A percentile compares a stretch with the other conserved stretches of the same genome.
Evolutionary conservation across 2,113 vertebrate species (phyloP).

Genomic region (Centropus bengalensis): DNA sequence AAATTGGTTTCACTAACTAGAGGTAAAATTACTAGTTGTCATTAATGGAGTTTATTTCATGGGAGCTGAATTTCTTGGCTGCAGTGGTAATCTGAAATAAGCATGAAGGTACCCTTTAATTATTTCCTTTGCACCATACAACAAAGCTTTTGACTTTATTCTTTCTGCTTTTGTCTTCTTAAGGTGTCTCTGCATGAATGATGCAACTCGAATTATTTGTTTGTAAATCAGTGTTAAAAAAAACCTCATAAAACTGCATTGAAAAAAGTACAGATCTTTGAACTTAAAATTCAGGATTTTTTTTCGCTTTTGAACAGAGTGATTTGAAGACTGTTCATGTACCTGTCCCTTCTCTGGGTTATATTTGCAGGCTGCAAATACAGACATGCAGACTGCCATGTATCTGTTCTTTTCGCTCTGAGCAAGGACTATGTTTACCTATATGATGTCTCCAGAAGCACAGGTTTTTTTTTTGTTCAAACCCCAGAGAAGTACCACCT

Average conservation of each 20-base stretch:
- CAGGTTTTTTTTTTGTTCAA: background rate
- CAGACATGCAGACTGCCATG: background rate
- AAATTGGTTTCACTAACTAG: background rate
- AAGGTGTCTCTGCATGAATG: background rate
- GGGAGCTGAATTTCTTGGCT: background rate
- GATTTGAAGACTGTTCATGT: background rate
- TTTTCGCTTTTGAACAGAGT: background rate
- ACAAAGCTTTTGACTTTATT: background rate
- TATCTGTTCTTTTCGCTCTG: background rate
- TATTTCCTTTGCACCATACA: background rate
- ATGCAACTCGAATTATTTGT: background rate
- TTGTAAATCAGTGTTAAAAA: background rate
- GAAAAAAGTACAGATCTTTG: background rate
- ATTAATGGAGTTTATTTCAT: background rate
- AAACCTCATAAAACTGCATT: background rate
- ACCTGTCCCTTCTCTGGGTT: background rate
- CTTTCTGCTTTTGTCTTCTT: background rate
- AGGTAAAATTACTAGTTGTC: background rate
- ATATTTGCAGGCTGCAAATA: background rate
- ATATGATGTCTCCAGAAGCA: background rate
- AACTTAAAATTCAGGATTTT: background rate
- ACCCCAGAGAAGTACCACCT: background rate
- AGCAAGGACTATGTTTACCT: background rate
- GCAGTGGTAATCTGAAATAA: background rate
- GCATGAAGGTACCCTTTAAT: background rate